Percentiles rank a stretch among this genome's conserved stretches.
Conservation (phyloP, 2,888 invertebrate species). For the Cancer borealis region DNA sequence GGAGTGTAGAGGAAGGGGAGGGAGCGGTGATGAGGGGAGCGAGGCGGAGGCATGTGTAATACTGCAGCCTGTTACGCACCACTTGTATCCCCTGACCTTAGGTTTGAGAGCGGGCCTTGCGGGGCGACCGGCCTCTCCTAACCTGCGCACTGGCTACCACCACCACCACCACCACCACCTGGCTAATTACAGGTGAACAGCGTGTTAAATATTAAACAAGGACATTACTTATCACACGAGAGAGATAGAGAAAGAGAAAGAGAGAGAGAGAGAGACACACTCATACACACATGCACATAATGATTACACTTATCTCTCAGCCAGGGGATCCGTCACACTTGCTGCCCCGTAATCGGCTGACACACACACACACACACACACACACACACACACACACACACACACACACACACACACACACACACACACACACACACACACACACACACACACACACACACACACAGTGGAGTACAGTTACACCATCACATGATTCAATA, state of each 20-base stretch:
- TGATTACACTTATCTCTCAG: neutral
- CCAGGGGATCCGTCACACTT: neutral
- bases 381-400: neutral
- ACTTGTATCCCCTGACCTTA: neutral
- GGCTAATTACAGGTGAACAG: neutral
- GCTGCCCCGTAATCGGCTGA: neutral
- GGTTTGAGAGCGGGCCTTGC: neutral
- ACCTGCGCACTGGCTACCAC: neutral
- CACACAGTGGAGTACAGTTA: too few species aligned
- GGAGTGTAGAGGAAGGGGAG: too few species aligned
- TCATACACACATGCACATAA: too few species aligned
- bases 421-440: constrained; percentile 15
- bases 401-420: constrained; percentile 17
- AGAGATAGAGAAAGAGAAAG: neutral
- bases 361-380: too few species aligned
- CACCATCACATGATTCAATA: too few species aligned
- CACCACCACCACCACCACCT: neutral
- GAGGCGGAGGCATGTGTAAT: too few species aligned
- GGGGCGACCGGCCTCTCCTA: neutral
- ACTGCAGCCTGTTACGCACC: neutral
- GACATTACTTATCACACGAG: neutral
- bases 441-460: too few species aligned
- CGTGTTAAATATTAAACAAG: neutral
- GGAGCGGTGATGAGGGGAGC: too few species aligned
- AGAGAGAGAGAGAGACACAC: neutral